Base-by-base conservation (phyloP, 2,797 vertebrate species). In the Gymnocypris eckloni region DNA sequence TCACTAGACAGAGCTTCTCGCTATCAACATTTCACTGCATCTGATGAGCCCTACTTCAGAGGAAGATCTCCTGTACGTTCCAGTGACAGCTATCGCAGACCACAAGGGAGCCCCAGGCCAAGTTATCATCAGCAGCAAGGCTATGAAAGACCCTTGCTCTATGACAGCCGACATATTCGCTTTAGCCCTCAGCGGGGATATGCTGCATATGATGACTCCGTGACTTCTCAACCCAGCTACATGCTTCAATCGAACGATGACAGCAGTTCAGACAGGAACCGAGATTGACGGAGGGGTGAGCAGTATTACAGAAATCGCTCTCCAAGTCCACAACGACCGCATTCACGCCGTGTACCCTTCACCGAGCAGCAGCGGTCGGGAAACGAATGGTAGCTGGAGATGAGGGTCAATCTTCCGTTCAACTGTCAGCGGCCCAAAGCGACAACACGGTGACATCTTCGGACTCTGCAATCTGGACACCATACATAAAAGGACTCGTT, bases 361-460 rank as follows among this genome's bases (percentile, higher is more conserved):
- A 0, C 22, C 0, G 25, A 79, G 9, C 43, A 61, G 45, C 76
- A 79, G 39, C 52, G 2, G 0, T 37, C 52, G 25, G 50, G 83
- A 85, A 77, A 67, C 16, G 4, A 43, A 66, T 66, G 50, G 37
- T 59, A 84, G 39, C 64, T 79, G n/a, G 48, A 66, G 83, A 79
- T 71, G 52, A 15, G 76, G 82, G 82, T 33, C 61, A 84, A 22
- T 70, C 61, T 84, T 69, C 48, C 54, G 22, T 25, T 67, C 4
- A 8, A 41, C 45, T 22, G 6, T n/a, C 56, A 50, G 25, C 3
- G 37, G 83, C 73, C 73, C 83, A 52, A 15, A 41, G 12, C 0
- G 9, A n/a, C 28, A 22, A 64, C 43, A 20, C 15, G 11, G n/a
- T 67, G 5, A 64, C 79, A 45, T 16, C 79, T 37, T 28, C 3